Evolutionary conservation across 2,113 vertebrate species (phyloP).

Genomic region (Anolis sagrei): DNA sequence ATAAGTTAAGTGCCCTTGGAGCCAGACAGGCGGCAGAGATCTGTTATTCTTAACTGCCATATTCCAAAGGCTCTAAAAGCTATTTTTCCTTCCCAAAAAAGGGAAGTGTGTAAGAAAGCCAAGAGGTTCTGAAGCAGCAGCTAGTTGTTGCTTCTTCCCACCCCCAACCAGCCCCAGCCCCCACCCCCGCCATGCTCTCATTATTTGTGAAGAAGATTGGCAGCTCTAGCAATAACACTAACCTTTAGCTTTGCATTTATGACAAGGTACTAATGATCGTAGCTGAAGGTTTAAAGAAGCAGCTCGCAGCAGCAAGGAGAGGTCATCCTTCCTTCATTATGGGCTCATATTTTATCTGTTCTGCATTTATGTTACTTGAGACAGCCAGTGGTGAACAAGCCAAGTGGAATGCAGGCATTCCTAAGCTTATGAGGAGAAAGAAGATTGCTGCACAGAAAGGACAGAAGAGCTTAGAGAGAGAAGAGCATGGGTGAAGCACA

Average conservation of each 20-base stretch:
- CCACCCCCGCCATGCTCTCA: background rate
- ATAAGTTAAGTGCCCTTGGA: background rate
- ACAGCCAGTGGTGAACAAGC: background rate
- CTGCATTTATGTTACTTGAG: slow-evolving; percentile 11
- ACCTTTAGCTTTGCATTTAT: slow-evolving; percentile 20
- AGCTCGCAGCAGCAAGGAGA: background rate
- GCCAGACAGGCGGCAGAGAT: background rate
- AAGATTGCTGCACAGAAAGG: background rate
- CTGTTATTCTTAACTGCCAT: slow-evolving; percentile 42
- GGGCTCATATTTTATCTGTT: slow-evolving; percentile 34
- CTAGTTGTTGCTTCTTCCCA: slow-evolving; percentile 32
- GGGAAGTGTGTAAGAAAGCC: slow-evolving; percentile 27
- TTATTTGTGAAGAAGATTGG: slow-evolving; percentile 7
- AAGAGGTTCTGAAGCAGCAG: slow-evolving; percentile 18
- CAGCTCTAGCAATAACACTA: slow-evolving; percentile 41
- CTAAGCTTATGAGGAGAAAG: background rate
- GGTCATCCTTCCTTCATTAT: slow-evolving; percentile 44
- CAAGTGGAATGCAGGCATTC: background rate
- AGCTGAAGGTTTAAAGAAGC: slow-evolving; percentile 31
- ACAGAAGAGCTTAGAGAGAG: background rate
- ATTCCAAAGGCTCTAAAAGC: background rate
- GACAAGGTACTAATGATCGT: background rate
- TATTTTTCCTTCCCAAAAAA: slow-evolving; percentile 31
- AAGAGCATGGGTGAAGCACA: background rate
- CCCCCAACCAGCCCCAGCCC: background rate